Conservation (phyloP, 1,140 invertebrate species). For the Thaumatotibia leucotreta region DNA sequence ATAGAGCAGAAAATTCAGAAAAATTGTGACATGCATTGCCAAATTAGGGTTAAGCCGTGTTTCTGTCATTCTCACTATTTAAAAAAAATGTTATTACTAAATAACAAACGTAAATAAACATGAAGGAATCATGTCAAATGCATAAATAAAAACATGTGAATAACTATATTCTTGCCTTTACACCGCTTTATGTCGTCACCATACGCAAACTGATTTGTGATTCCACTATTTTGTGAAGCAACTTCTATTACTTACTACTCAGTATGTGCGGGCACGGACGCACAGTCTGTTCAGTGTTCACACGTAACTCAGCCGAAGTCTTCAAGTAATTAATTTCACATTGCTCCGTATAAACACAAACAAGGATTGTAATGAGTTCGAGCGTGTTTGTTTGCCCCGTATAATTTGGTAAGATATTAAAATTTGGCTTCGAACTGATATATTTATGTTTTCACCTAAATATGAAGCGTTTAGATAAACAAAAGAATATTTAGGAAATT, state of each 20-base stretch:
- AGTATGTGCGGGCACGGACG: slow-evolving; percentile 1
- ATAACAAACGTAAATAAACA: too few species aligned
- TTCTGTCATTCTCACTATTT: too few species aligned
- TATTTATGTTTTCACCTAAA: not conserved
- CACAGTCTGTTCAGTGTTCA: not conserved
- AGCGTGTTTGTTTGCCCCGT: not conserved
- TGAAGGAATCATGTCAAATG: too few species aligned
- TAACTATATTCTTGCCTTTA: not conserved
- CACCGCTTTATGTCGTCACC: too few species aligned
- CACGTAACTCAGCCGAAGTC: not conserved
- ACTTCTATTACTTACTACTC: not conserved
- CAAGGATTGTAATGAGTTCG: slow-evolving; percentile 13
- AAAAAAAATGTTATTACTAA: too few species aligned
- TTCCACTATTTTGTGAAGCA: not conserved
- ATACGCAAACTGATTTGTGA: not conserved
- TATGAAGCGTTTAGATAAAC: not conserved
- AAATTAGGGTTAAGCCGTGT: too few species aligned
- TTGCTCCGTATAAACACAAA: slow-evolving; percentile 12
- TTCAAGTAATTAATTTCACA: slow-evolving; percentile 8
- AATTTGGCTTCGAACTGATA: not conserved
- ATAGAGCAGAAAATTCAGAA: too few species aligned
- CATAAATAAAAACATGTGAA: too few species aligned
- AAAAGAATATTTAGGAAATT: not conserved
- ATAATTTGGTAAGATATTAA: slow-evolving; percentile 14
- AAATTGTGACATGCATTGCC: too few species aligned